Conservation (phyloP, 1,140 invertebrate species). For the Zaprionus nigranus region DNA sequence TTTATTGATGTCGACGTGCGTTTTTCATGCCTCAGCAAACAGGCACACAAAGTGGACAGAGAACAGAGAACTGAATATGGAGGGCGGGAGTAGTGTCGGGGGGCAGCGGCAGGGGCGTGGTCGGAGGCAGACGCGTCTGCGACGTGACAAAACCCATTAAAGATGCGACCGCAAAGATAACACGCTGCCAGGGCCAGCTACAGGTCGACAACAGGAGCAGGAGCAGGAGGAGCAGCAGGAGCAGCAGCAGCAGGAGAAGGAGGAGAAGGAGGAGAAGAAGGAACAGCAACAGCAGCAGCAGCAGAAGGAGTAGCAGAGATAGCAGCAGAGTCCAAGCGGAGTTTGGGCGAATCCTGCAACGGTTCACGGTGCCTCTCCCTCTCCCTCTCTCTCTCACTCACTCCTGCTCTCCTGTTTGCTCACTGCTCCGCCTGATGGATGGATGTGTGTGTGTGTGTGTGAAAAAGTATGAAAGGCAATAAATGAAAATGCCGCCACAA, state of each 20-base stretch:
- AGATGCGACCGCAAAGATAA: slow-evolving; percentile 81
- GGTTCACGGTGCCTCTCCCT: neutral
- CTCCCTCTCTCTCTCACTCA: neutral
- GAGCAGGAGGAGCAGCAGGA: neutral
- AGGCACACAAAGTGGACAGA: slow-evolving; percentile 28
- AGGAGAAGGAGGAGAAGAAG: neutral
- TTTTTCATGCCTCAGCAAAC: slow-evolving; percentile 72
- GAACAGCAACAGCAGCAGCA: neutral
- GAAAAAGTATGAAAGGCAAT: slow-evolving; percentile 31
- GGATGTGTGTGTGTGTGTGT: too few species aligned
- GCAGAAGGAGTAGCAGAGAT: neutral
- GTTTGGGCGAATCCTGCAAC: neutral
- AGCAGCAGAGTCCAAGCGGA: neutral
- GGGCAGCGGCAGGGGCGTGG: neutral
- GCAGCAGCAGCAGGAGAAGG: neutral
- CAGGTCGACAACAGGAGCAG: slow-evolving; percentile 10
- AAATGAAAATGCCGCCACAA: slow-evolving; percentile 8
- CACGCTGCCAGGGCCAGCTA: slow-evolving; percentile 43
- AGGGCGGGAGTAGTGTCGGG: neutral
- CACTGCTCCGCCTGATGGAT: slow-evolving; percentile 18
- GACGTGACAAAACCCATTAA: slow-evolving; percentile 82
- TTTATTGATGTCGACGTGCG: slow-evolving; percentile 76
- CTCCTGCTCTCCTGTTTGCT: neutral
- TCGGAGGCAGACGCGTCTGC: slow-evolving; percentile 68
- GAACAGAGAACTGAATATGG: neutral